These are phyloP conservation scores for Porphyrio hochstetteri DNA, from an alignment of 2,113 vertebrate species.

Conservation along the genomic window DNA sequence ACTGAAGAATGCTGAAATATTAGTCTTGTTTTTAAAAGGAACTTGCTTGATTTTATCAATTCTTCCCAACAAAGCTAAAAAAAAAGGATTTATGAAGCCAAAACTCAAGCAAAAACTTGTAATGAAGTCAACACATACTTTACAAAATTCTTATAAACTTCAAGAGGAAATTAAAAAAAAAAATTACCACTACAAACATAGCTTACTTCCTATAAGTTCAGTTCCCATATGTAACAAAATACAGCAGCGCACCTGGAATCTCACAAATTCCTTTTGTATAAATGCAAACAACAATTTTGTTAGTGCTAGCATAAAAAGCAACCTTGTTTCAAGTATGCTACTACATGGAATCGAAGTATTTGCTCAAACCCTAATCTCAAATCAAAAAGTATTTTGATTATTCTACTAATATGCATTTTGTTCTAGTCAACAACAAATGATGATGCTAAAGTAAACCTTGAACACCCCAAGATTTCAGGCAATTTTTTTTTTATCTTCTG, in stretches of 20 bases:
- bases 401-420: background rate
- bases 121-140: background rate
- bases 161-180: background rate
- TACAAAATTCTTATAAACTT: background rate
- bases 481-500: background rate
- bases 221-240: background rate
- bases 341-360: background rate
- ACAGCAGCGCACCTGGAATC: background rate
- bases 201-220: background rate
- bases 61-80: background rate
- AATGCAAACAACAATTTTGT: background rate
- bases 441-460: background rate
- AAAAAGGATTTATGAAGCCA: background rate
- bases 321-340: background rate
- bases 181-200: background rate
- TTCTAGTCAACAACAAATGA: background rate
- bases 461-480: background rate
- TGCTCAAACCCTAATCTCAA: background rate
- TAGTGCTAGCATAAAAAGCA: background rate
- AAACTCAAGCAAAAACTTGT: background rate
- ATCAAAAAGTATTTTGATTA: background rate
- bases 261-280: background rate
- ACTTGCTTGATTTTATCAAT: background rate
- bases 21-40: background rate
- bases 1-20: background rate